phyloP scores from a whole-genome alignment of 2,797 vertebrate genomes.

The Acipenser oxyrinchus region DNA sequence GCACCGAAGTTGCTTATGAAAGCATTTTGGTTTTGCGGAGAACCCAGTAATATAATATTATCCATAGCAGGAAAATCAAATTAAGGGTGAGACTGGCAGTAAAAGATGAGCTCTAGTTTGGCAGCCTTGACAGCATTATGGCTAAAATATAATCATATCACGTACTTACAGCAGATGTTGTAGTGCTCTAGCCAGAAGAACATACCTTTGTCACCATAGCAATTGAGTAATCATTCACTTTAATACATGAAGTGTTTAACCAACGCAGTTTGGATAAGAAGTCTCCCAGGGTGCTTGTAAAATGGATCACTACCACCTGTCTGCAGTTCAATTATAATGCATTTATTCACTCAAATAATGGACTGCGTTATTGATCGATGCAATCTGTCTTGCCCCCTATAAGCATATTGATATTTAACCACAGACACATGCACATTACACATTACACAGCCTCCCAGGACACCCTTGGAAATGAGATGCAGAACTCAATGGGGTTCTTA shows the following conservation, averaged over 20 bases:
- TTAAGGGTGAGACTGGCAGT: not conserved
- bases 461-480: too few relatives aligned
- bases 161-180: not conserved
- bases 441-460: too few relatives aligned
- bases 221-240: constrained; percentile 17
- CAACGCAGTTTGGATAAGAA: constrained; percentile 14
- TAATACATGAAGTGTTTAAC: constrained; percentile 16
- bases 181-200: not conserved
- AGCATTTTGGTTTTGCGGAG: too few relatives aligned
- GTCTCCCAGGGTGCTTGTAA: constrained; percentile 10
- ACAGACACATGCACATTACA: not conserved
- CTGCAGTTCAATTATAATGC: constrained; percentile 7
- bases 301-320: constrained; percentile 12
- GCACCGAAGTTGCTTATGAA: too few relatives aligned
- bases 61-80: not conserved
- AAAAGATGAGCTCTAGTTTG: not conserved
- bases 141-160: constrained; percentile 8
- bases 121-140: not conserved
- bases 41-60: too few relatives aligned
- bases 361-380: constrained; percentile 11
- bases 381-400: constrained; percentile 7
- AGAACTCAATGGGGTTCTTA: too few relatives aligned
- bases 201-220: constrained; percentile 14
- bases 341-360: constrained; percentile 11
- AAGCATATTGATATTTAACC: constrained; percentile 7